Conservation (phyloP, 2,888 invertebrate genomes). For the Trachelus stipa region DNA sequence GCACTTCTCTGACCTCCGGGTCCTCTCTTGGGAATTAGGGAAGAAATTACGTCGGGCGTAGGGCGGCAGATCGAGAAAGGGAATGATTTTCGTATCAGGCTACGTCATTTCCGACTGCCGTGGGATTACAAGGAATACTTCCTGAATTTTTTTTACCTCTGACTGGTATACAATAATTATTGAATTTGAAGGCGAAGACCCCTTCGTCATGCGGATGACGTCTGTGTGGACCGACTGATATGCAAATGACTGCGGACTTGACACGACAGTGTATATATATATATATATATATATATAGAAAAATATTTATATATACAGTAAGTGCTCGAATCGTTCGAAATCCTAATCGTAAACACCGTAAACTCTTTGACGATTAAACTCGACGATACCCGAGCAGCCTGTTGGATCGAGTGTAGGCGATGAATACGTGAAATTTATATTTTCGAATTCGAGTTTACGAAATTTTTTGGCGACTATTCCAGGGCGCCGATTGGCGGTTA, state of each 20-base stretch:
- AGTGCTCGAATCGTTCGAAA: too few relatives aligned
- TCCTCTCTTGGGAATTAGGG: background rate
- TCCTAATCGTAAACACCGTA: background rate
- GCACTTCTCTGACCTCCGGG: background rate
- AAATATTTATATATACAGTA: too few relatives aligned
- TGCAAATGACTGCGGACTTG: background rate
- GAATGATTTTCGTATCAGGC: background rate
- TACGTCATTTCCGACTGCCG: background rate
- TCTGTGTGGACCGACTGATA: background rate
- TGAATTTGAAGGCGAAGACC: background rate
- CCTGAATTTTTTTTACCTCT: background rate
- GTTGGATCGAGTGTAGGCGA: background rate
- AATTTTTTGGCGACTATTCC: background rate
- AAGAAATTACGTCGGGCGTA: background rate
- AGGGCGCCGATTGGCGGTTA: background rate
- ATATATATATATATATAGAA: background rate
- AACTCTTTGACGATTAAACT: background rate
- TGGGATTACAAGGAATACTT: background rate
- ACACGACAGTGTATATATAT: background rate
- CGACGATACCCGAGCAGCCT: background rate
- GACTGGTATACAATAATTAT: background rate
- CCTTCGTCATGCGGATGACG: background rate
- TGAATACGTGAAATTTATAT: background rate
- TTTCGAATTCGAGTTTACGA: background rate
- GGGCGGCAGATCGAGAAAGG: background rate